A percentile compares a stretch with the other conserved stretches of the same genome.
Evolutionary conservation across 2,113 vertebrate genomes (phyloP).

Genomic region (Trochalopteron elliotii): DNA sequence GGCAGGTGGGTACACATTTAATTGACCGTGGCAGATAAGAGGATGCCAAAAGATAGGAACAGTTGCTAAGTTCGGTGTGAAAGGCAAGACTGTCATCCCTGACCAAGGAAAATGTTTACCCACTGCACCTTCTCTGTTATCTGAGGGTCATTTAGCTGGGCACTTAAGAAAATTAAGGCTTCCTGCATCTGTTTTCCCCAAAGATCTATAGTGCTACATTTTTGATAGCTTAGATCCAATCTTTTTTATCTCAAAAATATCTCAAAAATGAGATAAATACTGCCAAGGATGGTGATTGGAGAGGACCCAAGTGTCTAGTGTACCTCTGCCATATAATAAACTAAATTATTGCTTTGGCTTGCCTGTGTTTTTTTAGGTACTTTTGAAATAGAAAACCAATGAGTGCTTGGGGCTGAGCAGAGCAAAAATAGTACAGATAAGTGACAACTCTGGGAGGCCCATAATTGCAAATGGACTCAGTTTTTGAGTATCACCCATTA

Average conservation of each 20-base stretch:
- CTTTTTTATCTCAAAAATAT: neutral
- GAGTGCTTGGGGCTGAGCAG: neutral
- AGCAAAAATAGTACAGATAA: neutral
- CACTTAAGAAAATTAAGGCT: slow-evolving; percentile 32
- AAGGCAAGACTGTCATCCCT: neutral
- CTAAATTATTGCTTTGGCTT: slow-evolving; percentile 27
- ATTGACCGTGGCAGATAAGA: neutral
- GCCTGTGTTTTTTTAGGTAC: neutral
- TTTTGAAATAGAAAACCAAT: slow-evolving; percentile 9
- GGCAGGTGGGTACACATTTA: neutral
- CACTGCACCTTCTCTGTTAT: neutral
- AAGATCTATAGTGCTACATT: neutral
- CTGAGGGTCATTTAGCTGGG: neutral
- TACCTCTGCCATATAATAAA: slow-evolving; percentile 21
- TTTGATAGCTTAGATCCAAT: neutral
- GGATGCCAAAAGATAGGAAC: neutral
- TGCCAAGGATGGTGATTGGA: neutral
- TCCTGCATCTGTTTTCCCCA: neutral
- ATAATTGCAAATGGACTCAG: neutral
- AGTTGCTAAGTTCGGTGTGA: neutral
- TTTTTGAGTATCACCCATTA: neutral
- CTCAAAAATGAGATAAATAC: neutral
- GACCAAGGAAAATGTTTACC: neutral
- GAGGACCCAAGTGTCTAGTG: neutral
- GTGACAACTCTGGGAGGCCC: neutral